Evolutionary conservation across 2,113 vertebrate genomes (phyloP), one percentile per base, ranked within the genome.

Genomic region (Corythoichthys haematopterus): DNA sequence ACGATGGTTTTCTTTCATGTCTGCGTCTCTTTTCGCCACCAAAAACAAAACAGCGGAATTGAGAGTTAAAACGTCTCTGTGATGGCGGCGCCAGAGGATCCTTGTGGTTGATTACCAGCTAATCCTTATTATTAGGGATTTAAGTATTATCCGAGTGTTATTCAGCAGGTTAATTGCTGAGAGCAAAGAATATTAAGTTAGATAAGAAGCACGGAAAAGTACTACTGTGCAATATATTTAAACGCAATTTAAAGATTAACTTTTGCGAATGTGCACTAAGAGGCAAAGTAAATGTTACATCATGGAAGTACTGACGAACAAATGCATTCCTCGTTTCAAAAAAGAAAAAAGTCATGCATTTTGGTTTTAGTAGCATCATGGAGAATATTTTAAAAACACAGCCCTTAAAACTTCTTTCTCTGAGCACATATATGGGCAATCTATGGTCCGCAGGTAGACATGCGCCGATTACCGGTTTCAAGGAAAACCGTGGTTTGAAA

Each of bases 1-100:
- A 13, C 74, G 74, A 82, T 78, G 55, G 74, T 67, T 66, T 77
- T 73, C 69, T 67, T 70, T 68, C 70, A 74, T 50, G 52, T 72
- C 68, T 20, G 43, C 45, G 69, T 80, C 72, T 70, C 68, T 64
- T 55, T 55, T 45, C 55, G 2, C 3, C 33, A 36, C 33, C 1
- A 2, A 6, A 20, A 43, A 7, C 45, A 61, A 66, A 72, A 68
- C 16, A 9, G 4, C 46, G 43, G 13, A 48, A 64, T 2, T 52
- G 28, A 16, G 61, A 20, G 16, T 60, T 72, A 7, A 72, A 68
- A 38, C 47, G 14, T 6, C 35, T 70, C 35, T 10, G 52, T 60
- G 56, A 70, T 56, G 53, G 28, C 5, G 58, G 6, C 59, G 48
- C 51, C 57, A 63, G 59, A 69, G 64, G 35, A 51, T 66, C 43